Evolutionary conservation across 2,888 invertebrate genomes (phyloP), one percentile per base, ranked within the genome.

Genomic region (Melieria picta): DNA sequence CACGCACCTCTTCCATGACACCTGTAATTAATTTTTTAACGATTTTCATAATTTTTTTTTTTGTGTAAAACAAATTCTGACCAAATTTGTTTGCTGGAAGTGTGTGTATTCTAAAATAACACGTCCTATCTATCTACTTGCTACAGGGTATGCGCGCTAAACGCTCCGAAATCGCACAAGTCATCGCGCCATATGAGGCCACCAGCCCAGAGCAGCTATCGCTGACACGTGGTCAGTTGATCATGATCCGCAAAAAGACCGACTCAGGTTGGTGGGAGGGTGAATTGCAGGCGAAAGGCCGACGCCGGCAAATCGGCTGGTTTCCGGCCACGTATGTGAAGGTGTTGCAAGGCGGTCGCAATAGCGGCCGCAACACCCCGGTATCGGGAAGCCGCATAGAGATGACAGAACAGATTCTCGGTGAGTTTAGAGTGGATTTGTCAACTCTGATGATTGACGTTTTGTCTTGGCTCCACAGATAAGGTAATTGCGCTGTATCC

Each of bases 211-310:
- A 99, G 82, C 99, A 99, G 85, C 88, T 99, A 56, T 93, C 94
- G 13, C 89, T 99, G 48, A 91, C 92, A 78, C 92, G 95, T 72
- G 99, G 98, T 0, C 98, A 99, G 82, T 88, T 98, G 71, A 93
- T 99, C 71, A 94, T 96, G 90, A 95, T 99, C n/a, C 91, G 97
- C 42, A 98, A 98, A 88, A 98, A 98, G 85, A 96, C 97, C 0
- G 94, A 95, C 79, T 95, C 95, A 63, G 99, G 99, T 30, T 99
- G 99, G 99, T 99, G 99, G 99, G 99, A 99, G 88, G 99, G 99
- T 1, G 99, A 99, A 87, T 88, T 98, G 58, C 98, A 98, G 88
- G 97, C 92, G 3, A 93, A 93, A 82, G 97, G 98, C 1, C 91
- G 95, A 80, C 95, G 95, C 84, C 89, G 95, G 50, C 96, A 97